Percentiles rank a stretch among this genome's conserved stretches.
Conservation (phyloP, 2,888 invertebrate genomes). For the Rhamnusium bicolor region DNA sequence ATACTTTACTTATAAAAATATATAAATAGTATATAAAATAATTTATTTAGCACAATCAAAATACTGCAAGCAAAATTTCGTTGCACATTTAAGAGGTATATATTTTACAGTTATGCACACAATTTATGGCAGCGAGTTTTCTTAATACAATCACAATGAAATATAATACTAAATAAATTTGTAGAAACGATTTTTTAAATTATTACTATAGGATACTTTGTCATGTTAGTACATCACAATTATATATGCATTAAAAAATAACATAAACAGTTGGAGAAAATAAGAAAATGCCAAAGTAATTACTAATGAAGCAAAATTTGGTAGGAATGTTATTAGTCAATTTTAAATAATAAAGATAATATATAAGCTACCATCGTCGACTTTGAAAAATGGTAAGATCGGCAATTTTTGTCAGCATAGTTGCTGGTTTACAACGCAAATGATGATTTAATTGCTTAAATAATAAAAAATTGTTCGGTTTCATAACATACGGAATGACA, state of each 20-base stretch:
- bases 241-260: not conserved
- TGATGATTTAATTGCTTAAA: too few species aligned
- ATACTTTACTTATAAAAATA: constrained; percentile 29
- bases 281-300: not conserved
- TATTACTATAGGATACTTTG: constrained; percentile 7
- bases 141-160: constrained; percentile 28
- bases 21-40: constrained; percentile 34
- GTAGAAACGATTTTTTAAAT: not conserved
- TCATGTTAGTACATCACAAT: constrained; percentile 15
- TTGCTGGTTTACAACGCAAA: too few species aligned
- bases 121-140: constrained; percentile 30
- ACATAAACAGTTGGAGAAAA: not conserved
- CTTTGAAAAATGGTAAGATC: too few species aligned
- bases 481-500: too few species aligned
- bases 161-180: constrained; percentile 17
- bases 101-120: constrained; percentile 25
- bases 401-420: too few species aligned
- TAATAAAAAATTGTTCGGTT: too few species aligned
- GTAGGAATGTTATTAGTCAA: not conserved
- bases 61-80: constrained; percentile 35
- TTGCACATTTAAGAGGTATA: constrained; percentile 32
- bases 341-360: too few species aligned
- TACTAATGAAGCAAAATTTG: not conserved
- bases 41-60: constrained; percentile 33
- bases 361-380: too few species aligned